Base-by-base conservation (phyloP, 2,888 invertebrate genomes). In the Monochamus alternatus region DNA sequence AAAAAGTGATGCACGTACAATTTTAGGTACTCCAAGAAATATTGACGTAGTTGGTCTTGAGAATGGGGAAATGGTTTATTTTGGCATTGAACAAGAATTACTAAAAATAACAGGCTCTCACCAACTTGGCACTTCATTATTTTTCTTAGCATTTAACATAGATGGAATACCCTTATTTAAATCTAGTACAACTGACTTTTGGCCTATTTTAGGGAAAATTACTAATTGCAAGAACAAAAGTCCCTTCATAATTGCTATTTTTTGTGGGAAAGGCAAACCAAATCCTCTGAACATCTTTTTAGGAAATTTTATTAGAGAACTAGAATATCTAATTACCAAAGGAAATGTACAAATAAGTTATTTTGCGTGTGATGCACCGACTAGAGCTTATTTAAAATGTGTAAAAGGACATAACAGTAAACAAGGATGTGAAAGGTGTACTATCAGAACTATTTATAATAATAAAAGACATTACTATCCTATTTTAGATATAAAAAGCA, bases 381-480 rank as follows among this genome's bases (percentile, higher is more conserved):
- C 70, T 3, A 51, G 71, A 38, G 5, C 72, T 3, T 75, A 73
- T 44, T 73, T 77, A 43, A 77, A 75, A 73, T 22, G 31, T 51
- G 51, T 67, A 12, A 63, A 58, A 64, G 77, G 77, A 22, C 77
- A 77, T 71, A 75, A 52, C 62, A 72, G 75, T 51, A 72, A 63
- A 59, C 58, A 58, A 55, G 75, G 62, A 32, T 77, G 77, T 55
- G 77, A 77, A 67, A 59, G 77, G 59, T 77, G 75, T 70, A 43
- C 10, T 38, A 60, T 66, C 14, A 32, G 32, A 64, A 31, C 62
- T 5, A 47, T 67, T 38, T 72, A 71, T 64, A 55, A 59, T 73
- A 55, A 72, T 43, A 66, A 77, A 47, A 76, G 44, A 67, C 66
- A 58, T 14, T 77, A 62, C 55, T 76, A 66, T 38, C 75, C 55